Conservation (phyloP, 2,888 invertebrate species). For the Timandra comae region DNA sequence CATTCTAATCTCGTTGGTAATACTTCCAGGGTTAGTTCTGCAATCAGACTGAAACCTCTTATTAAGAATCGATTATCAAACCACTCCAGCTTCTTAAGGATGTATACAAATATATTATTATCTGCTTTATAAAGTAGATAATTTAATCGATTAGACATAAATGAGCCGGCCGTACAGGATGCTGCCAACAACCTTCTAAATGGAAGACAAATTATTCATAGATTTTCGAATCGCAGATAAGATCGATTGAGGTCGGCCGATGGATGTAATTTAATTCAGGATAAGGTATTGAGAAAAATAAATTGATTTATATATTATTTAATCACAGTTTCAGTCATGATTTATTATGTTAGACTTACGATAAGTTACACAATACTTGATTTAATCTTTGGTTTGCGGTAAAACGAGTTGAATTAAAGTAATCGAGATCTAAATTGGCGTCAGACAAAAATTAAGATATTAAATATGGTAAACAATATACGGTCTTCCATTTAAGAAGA, state of each 20-base stretch:
- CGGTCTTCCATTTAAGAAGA: too few relatives aligned
- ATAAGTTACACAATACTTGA: too few relatives aligned
- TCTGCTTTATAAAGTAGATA: conserved; percentile 15
- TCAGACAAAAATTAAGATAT: too few relatives aligned
- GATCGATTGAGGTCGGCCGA: conserved; percentile 39
- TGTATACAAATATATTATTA: conserved; percentile 18
- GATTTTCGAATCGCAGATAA: conserved; percentile 41
- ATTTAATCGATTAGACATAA: conserved; percentile 21
- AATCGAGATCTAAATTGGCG: too few relatives aligned
- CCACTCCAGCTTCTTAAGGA: conserved; percentile 16
- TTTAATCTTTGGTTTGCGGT: too few relatives aligned
- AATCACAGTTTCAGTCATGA: conserved; percentile 2
- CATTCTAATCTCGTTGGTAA: too few relatives aligned
- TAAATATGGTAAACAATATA: too few relatives aligned
- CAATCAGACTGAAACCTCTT: too few relatives aligned
- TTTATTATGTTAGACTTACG: conserved; percentile 17
- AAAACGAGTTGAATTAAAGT: too few relatives aligned
- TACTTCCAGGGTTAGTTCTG: too few relatives aligned
- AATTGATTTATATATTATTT: too few relatives aligned
- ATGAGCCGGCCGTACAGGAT: conserved; percentile 21
- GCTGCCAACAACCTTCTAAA: conserved; percentile 24
- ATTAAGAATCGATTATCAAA: conserved; percentile 12
- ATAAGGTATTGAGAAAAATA: conserved; percentile 10
- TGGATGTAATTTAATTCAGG: conserved; percentile 35
- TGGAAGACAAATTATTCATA: conserved; percentile 42